These are phyloP conservation scores for Drosophila kanapiae DNA, from an alignment of 1,140 invertebrate genomes.

Conservation along the genomic window DNA sequence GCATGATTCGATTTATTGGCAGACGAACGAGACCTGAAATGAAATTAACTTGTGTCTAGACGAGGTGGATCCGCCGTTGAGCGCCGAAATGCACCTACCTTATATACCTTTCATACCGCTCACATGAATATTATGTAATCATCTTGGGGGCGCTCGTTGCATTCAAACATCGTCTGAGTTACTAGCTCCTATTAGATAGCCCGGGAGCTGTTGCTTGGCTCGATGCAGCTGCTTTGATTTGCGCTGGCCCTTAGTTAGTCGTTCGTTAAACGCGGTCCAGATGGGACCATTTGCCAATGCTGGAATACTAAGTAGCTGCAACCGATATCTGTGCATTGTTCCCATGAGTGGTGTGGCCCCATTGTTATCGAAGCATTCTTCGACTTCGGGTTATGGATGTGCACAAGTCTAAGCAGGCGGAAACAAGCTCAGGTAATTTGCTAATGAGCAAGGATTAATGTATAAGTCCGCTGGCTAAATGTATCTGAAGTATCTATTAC, in stretches of 20 bases:
- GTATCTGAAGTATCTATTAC: neutral
- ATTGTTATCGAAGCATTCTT: slow-evolving; percentile 20
- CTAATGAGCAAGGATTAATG: slow-evolving; percentile 14
- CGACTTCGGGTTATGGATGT: slow-evolving; percentile 28
- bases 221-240: slow-evolving; percentile 32
- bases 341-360: slow-evolving; percentile 7
- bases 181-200: slow-evolving; percentile 26
- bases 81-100: neutral
- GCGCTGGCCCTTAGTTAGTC: slow-evolving; percentile 45
- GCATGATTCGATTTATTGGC: slow-evolving; percentile 74
- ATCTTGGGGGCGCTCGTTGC: slow-evolving; percentile 25
- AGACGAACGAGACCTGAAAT: slow-evolving; percentile 63
- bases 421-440: slow-evolving; percentile 26
- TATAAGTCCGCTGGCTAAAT: neutral
- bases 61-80: slow-evolving; percentile 3
- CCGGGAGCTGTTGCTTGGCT: slow-evolving; percentile 2
- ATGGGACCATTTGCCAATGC: slow-evolving; percentile 43
- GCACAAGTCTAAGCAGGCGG: slow-evolving; percentile 21
- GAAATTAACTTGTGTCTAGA: slow-evolving; percentile 76
- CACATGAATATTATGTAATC: slow-evolving; percentile 20
- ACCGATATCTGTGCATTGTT: slow-evolving; percentile 9
- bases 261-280: slow-evolving; percentile 52
- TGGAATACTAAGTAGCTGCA: slow-evolving; percentile 23
- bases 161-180: slow-evolving; percentile 40
- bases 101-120: neutral